Conservation (phyloP, 2,888 invertebrate species). For the Labia minor region DNA sequence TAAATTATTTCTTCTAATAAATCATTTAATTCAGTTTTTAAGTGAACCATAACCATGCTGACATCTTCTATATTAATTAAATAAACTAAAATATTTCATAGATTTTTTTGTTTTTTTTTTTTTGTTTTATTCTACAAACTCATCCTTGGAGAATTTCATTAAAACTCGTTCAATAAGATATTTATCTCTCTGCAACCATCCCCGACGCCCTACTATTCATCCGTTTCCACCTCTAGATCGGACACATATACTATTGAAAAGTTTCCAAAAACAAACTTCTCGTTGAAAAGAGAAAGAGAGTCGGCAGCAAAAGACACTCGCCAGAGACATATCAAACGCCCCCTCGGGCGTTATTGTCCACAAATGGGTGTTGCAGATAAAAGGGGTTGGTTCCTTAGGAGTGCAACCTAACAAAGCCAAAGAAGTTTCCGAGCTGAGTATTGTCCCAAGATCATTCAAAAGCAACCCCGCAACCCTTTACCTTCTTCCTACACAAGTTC, state of each 20-base stretch:
- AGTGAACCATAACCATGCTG: too few species aligned
- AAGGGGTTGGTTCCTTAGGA: neutral
- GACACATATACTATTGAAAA: neutral
- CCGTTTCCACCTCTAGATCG: too few species aligned
- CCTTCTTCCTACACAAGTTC: neutral
- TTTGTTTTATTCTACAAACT: too few species aligned
- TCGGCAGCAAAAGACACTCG: neutral
- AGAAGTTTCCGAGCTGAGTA: neutral
- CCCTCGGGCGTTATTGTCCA: conserved; percentile 6
- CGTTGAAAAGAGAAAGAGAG: neutral
- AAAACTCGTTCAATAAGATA: too few species aligned
- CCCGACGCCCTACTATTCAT: too few species aligned
- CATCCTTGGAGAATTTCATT: too few species aligned
- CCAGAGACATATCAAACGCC: neutral
- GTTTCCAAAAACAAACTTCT: neutral
- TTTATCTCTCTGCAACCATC: too few species aligned
- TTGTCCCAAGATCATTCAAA: neutral
- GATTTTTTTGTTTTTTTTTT: too few species aligned
- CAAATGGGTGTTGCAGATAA: neutral
- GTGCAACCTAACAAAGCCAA: neutral
- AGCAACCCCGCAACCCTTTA: neutral
- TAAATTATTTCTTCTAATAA: too few species aligned
- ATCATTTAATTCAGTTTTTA: too few species aligned
- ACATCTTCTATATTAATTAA: too few species aligned
- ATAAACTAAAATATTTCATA: too few species aligned